These are phyloP conservation scores for Martes martes DNA, from an alignment of 2,113 vertebrate species.

Conservation along the genomic window DNA sequence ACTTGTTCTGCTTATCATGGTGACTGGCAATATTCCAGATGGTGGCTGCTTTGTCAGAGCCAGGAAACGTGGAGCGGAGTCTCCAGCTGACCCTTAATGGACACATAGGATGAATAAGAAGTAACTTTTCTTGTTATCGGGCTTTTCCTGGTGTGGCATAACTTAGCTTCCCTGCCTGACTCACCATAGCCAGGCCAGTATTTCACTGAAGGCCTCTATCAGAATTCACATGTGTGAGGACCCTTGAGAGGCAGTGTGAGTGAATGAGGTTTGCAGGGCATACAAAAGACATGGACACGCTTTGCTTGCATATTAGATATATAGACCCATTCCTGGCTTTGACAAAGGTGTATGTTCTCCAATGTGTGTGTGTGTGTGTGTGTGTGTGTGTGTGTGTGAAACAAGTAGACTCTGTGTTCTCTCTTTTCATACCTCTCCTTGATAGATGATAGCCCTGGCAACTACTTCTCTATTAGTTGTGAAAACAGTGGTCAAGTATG, in stretches of 20 bases:
- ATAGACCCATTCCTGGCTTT: not conserved
- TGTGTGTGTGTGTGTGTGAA: not conserved
- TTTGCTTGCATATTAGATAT: not conserved
- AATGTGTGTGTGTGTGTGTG: not conserved
- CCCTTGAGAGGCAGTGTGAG: not conserved
- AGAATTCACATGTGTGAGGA: not conserved
- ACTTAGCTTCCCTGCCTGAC: not conserved
- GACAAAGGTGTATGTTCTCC: not conserved
- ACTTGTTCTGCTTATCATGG: not conserved
- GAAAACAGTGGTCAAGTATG: not conserved
- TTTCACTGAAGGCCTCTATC: not conserved
- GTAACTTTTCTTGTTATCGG: not conserved
- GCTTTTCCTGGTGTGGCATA: not conserved
- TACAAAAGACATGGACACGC: not conserved
- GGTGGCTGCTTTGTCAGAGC: not conserved
- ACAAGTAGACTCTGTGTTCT: not conserved
- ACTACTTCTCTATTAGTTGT: not conserved
- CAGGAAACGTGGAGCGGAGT: not conserved
- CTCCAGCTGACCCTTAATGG: not conserved
- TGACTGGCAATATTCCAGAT: not conserved
- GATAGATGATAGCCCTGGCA: not conserved
- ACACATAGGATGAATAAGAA: not conserved
- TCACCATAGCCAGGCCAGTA: not conserved
- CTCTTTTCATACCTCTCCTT: not conserved
- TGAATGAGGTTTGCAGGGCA: not conserved